These are phyloP conservation scores for Archocentrus centrarchus DNA, from an alignment of 2,113 vertebrate species.

Conservation along the genomic window DNA sequence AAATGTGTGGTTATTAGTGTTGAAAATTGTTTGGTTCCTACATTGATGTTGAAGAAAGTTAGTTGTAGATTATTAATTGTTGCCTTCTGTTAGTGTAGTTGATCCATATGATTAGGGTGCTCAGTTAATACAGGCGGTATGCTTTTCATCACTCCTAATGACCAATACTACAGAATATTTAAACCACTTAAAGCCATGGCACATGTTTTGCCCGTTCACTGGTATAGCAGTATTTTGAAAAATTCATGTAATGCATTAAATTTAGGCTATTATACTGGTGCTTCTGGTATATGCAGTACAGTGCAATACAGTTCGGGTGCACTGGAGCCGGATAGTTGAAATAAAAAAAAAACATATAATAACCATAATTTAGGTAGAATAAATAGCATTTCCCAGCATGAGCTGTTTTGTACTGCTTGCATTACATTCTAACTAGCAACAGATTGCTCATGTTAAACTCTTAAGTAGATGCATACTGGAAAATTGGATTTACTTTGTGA, in stretches of 20 bases:
- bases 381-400: neutral
- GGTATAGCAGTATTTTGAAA: neutral
- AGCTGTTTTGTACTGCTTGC: neutral
- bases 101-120: neutral
- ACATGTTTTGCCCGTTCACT: neutral
- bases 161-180: neutral
- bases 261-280: neutral
- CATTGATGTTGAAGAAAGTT: neutral
- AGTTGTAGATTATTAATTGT: neutral
- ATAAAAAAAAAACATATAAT: neutral
- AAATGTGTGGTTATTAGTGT: neutral
- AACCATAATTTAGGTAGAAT: neutral
- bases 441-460: neutral
- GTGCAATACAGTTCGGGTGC: neutral
- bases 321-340: neutral
- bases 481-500: neutral
- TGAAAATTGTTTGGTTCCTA: neutral
- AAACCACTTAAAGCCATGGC: neutral
- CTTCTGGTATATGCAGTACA: neutral
- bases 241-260: neutral
- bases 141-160: too few relatives aligned
- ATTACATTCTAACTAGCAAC: neutral
- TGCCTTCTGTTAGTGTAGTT: neutral
- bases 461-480: conserved; percentile 7
- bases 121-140: neutral